Conservation (phyloP, 2,888 invertebrate species). For the Volucella inflata region DNA sequence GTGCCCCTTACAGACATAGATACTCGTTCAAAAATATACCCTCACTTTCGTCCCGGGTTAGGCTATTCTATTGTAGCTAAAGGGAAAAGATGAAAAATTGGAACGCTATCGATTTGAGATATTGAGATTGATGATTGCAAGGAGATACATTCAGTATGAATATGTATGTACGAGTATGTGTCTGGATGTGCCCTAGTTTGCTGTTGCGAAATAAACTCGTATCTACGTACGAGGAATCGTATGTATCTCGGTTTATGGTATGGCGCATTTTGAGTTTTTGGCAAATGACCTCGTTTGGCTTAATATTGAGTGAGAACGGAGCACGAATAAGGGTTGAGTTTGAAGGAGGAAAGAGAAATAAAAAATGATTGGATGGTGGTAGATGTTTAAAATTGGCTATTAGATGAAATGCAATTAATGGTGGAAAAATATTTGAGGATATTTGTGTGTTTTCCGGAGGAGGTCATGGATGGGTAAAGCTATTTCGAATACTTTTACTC, state of each 20-base stretch:
- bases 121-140: conserved; percentile 73
- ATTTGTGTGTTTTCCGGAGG: conserved; percentile 31
- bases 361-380: neutral
- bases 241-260: neutral
- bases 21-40: conserved; percentile 1
- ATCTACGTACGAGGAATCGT: too few species aligned
- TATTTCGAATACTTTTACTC: neutral
- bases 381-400: conserved; percentile 40
- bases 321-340: too few species aligned
- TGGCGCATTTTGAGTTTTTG: conserved; percentile 46
- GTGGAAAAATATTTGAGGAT: conserved; percentile 19
- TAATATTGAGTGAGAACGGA: conserved; percentile 28
- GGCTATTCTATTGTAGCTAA: conserved; percentile 40
- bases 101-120: conserved; percentile 72
- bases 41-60: neutral
- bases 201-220: conserved; percentile 26
- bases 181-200: conserved; percentile 44
- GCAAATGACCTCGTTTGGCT: conserved; percentile 71
- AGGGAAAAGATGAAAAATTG: conserved; percentile 68
- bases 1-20: conserved; percentile 50
- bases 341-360: too few species aligned
- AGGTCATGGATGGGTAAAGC: neutral
- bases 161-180: neutral
- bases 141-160: conserved; percentile 11
- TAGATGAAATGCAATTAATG: conserved; percentile 63